Conservation (phyloP, 2,113 vertebrate genomes). For the Hydrochoerus hydrochaeris region DNA sequence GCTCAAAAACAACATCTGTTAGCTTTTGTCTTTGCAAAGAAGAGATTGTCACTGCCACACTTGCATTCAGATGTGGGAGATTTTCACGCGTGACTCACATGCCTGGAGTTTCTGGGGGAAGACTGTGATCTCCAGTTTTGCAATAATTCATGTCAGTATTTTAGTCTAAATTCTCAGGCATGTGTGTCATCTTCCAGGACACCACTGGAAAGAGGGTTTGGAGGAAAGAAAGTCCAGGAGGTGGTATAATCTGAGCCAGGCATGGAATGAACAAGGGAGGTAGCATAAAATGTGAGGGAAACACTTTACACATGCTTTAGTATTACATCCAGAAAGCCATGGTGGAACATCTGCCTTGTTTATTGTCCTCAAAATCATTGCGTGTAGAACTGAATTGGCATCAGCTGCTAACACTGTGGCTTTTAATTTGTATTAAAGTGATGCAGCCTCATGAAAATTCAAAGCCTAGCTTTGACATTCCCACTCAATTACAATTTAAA, state of each 20-base stretch:
- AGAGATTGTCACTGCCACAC: neutral
- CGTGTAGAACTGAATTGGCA: neutral
- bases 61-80: neutral
- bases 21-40: slow-evolving; percentile 6
- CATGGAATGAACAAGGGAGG: neutral
- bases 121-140: neutral
- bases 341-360: neutral
- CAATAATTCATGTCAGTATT: neutral
- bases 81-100: neutral
- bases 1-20: neutral
- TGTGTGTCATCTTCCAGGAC: neutral
- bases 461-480: neutral
- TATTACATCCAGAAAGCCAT: neutral
- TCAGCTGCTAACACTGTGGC: neutral
- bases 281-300: fast-evolving
- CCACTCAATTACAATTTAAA: neutral
- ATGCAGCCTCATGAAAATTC: slow-evolving; percentile 10
- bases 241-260: neutral
- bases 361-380: neutral
- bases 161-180: neutral
- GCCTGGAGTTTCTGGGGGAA: neutral
- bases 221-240: neutral
- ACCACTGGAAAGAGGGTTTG: neutral
- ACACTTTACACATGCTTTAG: neutral
- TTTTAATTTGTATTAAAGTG: slow-evolving; percentile 34